phyloP scores from a whole-genome alignment of 2,888 invertebrate species.

The Perdita meconis region DNA sequence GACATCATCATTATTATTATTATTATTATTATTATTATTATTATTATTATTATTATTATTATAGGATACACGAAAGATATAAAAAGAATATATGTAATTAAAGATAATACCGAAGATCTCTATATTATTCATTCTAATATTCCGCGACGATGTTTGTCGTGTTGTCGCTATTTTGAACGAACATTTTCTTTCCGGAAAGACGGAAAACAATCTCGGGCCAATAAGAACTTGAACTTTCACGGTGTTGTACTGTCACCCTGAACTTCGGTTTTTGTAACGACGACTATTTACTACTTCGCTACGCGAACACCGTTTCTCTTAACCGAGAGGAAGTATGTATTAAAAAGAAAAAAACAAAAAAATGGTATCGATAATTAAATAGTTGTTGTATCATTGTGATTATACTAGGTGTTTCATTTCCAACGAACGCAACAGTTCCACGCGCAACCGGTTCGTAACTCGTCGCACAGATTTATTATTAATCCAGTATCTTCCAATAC shows the following conservation, averaged over 20 bases:
- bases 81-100: neutral
- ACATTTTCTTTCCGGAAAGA: neutral
- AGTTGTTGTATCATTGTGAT: conserved; percentile 73
- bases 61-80: neutral
- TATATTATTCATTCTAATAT: neutral
- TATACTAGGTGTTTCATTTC: conserved; percentile 53
- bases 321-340: conserved; percentile 74
- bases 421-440: conserved; percentile 21
- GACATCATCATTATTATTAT: too few species aligned
- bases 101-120: neutral
- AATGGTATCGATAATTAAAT: conserved; percentile 74
- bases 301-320: conserved; percentile 53
- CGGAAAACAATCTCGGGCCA: conserved; percentile 25
- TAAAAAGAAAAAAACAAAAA: too few species aligned
- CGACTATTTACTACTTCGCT: conserved; percentile 57
- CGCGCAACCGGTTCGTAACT: too few species aligned
- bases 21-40: too few species aligned
- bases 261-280: conserved; percentile 68
- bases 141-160: neutral
- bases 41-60: too few species aligned
- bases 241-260: conserved; percentile 32
- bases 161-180: conserved; percentile 10
- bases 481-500: neutral
- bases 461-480: neutral
- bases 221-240: conserved; percentile 15